These are phyloP conservation scores for Spinus olivaceus DNA, from an alignment of 2,797 vertebrate genomes.

Conservation along the genomic window DNA sequence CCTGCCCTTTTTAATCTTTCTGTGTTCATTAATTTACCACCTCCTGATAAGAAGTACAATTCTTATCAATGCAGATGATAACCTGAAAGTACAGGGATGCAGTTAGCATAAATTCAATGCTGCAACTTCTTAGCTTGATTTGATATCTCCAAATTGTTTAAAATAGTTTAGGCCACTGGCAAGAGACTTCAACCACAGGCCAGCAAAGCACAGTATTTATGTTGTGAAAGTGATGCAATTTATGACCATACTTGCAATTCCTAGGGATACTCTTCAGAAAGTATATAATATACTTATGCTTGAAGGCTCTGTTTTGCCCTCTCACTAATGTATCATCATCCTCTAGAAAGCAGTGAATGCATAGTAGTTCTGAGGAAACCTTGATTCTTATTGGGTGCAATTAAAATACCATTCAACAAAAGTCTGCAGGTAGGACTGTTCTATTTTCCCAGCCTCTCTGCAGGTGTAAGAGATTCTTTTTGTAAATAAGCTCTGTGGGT, in stretches of 20 bases:
- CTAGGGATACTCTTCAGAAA: neutral
- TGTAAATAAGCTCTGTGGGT: neutral
- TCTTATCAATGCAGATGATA: neutral
- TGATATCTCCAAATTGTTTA: neutral
- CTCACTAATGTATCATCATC: neutral
- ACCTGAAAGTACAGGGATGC: neutral
- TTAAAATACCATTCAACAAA: neutral
- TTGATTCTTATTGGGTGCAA: neutral
- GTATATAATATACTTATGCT: neutral
- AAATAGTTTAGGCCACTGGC: neutral
- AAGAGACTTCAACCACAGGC: neutral
- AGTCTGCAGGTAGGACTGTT: neutral
- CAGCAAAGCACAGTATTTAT: neutral
- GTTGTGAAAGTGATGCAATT: neutral
- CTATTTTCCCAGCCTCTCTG: neutral
- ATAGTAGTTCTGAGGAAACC: neutral
- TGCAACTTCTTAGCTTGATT: neutral
- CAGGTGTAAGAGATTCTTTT: neutral
- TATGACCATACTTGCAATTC: neutral
- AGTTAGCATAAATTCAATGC: neutral
- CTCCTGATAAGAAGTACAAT: neutral
- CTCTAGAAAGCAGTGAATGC: neutral
- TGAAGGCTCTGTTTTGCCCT: neutral
- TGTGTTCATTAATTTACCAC: neutral
- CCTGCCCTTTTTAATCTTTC: neutral